Percentiles rank a stretch among this genome's conserved stretches.
phyloP scores from a whole-genome alignment of 2,113 vertebrate genomes.

The Python bivittatus region DNA sequence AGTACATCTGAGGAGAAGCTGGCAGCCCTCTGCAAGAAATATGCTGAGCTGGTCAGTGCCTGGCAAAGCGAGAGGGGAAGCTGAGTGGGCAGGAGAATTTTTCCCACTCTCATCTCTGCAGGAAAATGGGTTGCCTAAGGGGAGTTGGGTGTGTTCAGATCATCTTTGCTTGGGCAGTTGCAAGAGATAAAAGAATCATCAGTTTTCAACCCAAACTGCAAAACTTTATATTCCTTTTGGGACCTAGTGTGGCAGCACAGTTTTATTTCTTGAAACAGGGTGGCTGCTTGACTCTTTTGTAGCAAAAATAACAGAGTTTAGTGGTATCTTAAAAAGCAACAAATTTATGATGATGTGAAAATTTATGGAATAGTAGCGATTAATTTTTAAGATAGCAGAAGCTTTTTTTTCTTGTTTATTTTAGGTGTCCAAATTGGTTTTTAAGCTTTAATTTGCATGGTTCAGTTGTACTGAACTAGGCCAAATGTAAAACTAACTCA shows the following conservation, averaged over 20 bases:
- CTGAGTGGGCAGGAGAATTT: background rate
- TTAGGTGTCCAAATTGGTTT: background rate
- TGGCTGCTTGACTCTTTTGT: background rate
- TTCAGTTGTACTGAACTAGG: background rate
- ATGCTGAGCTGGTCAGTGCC: slow-evolving; percentile 94
- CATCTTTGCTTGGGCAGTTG: background rate
- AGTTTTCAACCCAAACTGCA: too few relatives aligned
- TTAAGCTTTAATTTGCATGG: background rate
- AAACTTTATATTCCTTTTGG: background rate
- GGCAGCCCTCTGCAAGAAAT: slow-evolving; percentile 94
- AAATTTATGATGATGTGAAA: too few relatives aligned
- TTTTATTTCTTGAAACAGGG: too few relatives aligned
- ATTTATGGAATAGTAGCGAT: too few relatives aligned
- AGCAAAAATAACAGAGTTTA: background rate
- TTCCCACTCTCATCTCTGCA: background rate
- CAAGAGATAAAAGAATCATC: background rate
- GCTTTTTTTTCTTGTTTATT: background rate
- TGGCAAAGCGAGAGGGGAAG: background rate
- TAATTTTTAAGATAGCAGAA: too few relatives aligned
- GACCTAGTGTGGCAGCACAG: background rate
- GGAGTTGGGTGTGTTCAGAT: background rate
- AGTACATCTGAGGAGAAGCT: slow-evolving; percentile 97
- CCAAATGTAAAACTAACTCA: background rate
- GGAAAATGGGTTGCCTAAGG: background rate
- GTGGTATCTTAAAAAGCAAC: too few relatives aligned